phyloP scores from a whole-genome alignment of 2,797 vertebrate genomes.

The Acrossocheilus wenchowensis region DNA sequence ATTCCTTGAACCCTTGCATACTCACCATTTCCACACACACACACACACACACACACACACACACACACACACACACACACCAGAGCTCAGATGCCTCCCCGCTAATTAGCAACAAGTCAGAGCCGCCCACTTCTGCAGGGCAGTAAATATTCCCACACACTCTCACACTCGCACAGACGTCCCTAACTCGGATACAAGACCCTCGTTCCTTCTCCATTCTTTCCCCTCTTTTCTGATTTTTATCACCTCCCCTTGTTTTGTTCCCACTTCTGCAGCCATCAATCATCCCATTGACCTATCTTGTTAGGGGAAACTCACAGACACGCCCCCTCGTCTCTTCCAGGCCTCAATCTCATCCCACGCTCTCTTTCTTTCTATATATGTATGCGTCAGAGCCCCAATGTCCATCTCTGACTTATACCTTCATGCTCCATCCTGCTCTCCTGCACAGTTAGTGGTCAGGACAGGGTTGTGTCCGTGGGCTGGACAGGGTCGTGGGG shows the following conservation, averaged over 20 bases:
- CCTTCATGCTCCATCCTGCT: constrained; percentile 1
- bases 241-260: constrained; percentile 83
- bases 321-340: constrained; percentile 79
- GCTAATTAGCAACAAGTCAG: constrained; percentile 96
- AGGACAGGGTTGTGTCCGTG: constrained; percentile 32
- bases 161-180: constrained; percentile 73
- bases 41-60: constrained; percentile 3
- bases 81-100: constrained; percentile 81
- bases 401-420: not conserved
- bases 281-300: constrained; percentile 96
- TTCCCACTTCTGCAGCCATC: constrained; percentile 88
- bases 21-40: constrained; percentile 73
- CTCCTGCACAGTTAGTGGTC: constrained; percentile 45
- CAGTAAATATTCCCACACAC: constrained; percentile 82
- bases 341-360: constrained; percentile 59
- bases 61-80: constrained; percentile 51
- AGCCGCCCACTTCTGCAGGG: constrained; percentile 81
- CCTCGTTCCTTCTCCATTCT: constrained; percentile 72
- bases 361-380: constrained; percentile 7
- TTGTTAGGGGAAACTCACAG: constrained; percentile 85
- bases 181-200: constrained; percentile 69
- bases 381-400: not conserved
- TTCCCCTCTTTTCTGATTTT: constrained; percentile 78
- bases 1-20: constrained; percentile 81
- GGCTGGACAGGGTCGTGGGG: constrained; percentile 46